These are phyloP conservation scores for Mesorhabditis sp. DNA, from an alignment of 2,888 invertebrate genomes.

Conservation along the genomic window DNA sequence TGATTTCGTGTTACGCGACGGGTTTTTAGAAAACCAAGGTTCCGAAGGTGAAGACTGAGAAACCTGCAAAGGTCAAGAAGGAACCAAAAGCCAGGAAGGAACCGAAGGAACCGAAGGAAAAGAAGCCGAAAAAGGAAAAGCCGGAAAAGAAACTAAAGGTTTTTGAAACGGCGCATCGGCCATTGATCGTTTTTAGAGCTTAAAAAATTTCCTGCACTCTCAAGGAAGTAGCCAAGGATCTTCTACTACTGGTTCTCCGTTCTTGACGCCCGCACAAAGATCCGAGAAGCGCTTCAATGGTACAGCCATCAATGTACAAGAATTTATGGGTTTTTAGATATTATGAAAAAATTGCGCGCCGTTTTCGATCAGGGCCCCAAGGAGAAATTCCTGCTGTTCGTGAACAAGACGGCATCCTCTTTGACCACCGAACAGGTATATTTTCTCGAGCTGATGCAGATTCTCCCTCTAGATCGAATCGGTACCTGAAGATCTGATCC, in stretches of 20 bases:
- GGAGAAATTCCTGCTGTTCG: neutral
- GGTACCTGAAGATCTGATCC: too few relatives aligned
- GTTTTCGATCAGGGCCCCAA: neutral
- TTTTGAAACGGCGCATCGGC: too few relatives aligned
- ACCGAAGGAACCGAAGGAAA: conserved; percentile 3
- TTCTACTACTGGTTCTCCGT: neutral
- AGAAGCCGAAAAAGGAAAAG: conserved; percentile 6
- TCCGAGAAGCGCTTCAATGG: neutral
- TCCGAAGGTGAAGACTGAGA: neutral
- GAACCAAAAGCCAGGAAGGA: neutral
- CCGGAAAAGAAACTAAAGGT: conserved; percentile 9
- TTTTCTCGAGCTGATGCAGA: too few relatives aligned
- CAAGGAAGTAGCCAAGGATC: neutral
- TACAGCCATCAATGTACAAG: neutral
- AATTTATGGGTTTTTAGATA: neutral
- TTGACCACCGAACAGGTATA: neutral
- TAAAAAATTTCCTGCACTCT: too few relatives aligned
- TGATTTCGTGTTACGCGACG: too few relatives aligned
- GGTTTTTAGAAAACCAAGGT: neutral
- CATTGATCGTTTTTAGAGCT: too few relatives aligned
- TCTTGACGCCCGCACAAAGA: neutral
- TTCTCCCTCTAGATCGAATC: too few relatives aligned
- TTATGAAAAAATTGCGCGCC: neutral
- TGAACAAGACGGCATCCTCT: too few relatives aligned
- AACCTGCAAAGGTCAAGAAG: neutral